Evolutionary conservation across 2,888 invertebrate species (phyloP), one percentile per base, ranked within the genome.

Genomic region (Epinotia nisella): DNA sequence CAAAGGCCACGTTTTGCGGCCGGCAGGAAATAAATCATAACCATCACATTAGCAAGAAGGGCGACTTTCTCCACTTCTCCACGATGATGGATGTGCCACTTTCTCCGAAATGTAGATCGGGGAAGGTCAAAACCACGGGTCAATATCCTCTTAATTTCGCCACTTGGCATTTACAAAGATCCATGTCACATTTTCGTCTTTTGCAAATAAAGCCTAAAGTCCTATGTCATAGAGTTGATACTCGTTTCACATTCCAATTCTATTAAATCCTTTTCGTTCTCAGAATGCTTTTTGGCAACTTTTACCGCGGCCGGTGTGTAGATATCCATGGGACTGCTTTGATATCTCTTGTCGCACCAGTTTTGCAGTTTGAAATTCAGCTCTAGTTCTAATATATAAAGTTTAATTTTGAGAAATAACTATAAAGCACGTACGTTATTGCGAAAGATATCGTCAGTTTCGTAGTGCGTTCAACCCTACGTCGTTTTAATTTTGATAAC

Each of bases 61-160:
- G 66, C 55, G 66, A 66, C 66, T 66, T 66, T 66, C 66, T 45
- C 55, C 65, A 55, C 29, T 39, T 53, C 58, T 29, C 24, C 29
- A 45, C 53, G 29, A 65, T 66, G 66, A 66, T 66, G 66, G 41
- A 66, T 66, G 66, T 55, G 21, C 66, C 56, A 66, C 66, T 66
- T 66, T 66, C 66, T 41, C 66, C 66, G n/a, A 56, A 66, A 66
- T 66, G 66, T 66, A 56, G 66, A 66, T 66, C 66, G 66, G 15
- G 55, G 39, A 66, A 66, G 66, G 66, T 66, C 66, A 66, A 66
- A 66, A 66, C 13, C 66, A 56, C 39, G 19, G 56, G 66, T 66
- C 66, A 24, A n/a, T 66, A 9, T 55, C 66, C 56, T 56, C 21
- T 56, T 66, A 66, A 55, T 56, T 66, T 55, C 41, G 21, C 21